phyloP scores from a whole-genome alignment of 2,113 vertebrate species.

The Paedocypris sp. region DNA sequence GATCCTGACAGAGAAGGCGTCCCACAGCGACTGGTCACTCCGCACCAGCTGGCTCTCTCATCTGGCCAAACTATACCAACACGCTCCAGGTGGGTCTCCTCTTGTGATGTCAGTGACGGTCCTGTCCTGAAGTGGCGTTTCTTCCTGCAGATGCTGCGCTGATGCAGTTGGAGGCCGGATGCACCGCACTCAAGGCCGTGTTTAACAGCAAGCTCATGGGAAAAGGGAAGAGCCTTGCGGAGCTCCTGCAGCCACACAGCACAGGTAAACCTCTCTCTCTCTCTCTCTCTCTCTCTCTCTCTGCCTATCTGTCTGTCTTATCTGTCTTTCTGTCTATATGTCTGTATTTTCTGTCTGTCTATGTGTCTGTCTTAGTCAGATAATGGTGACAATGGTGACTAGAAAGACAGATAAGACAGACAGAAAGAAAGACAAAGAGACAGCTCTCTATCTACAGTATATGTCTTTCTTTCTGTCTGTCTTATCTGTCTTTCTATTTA shows the following conservation, averaged over 20 bases:
- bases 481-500: no score
- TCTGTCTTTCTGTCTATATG: no score
- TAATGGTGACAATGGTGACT: no score
- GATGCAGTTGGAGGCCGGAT: conserved; percentile 76
- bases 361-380: no score
- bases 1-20: conserved; percentile 75
- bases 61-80: conserved; percentile 66
- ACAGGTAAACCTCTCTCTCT: conserved; percentile 67
- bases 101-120: no score
- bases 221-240: conserved; percentile 73
- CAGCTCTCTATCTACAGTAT: no score
- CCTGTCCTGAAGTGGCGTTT: background rate
- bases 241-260: conserved; percentile 75
- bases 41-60: conserved; percentile 85
- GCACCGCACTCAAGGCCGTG: conserved; percentile 71
- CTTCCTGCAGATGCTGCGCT: conserved; percentile 56
- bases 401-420: no score
- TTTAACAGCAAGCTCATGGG: conserved; percentile 74
- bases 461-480: no score
- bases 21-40: conserved; percentile 83
- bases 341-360: no score
- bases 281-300: no score
- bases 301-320: no score
- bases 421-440: no score
- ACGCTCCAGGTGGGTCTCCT: conserved; percentile 53